Base-by-base conservation (phyloP, 1,140 invertebrate species). In the Macrotrachela quadricornifera region DNA sequence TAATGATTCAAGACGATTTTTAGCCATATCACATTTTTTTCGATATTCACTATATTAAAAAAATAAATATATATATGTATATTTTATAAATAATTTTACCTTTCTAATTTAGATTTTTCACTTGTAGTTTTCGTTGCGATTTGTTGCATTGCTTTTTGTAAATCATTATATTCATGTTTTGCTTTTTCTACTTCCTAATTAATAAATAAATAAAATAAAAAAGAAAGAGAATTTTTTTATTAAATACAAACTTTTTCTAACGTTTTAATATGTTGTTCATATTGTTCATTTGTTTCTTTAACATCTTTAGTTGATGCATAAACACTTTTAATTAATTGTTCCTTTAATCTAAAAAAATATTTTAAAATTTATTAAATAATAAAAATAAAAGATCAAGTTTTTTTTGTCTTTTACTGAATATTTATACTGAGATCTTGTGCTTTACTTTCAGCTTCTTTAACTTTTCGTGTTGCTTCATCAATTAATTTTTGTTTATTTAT, bases 321-420 rank as follows among this genome's bases (percentile, higher is more conserved):
- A 58, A 85, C 71, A 59, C 83, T 80, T 57, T 76, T 73, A 48
- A 84, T 82, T 21, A 83, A 73, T 58, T 79, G 79, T 65, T 85
- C 79, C 64, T 73, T 68, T 58, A 70, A 59, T 57, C 67, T 69
- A 44, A 49, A 48, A 39, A 50, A 51, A 39, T 37, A 18, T 30
- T 30, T 8, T 8, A n/a, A n/a, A n/a, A n/a, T n/a, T n/a, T n/a
- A n/a, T n/a, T n/a, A n/a, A n/a, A n/a, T n/a, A n/a, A n/a, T n/a
- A n/a, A n/a, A n/a, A n/a, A 30, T 30, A 30, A 30, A 42, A 14
- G 47, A 44, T 52, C 21, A 46, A 40, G 4, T 36, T 10, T 6
- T 39, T 14, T 21, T 40, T 2, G 13, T 14, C 36, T 59, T 15
- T 48, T 21, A 38, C 47, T 18, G 9, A 45, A 55, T 30, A 41